Evolutionary conservation across 2,797 vertebrate species (phyloP), one percentile per base, ranked within the genome.

Genomic region (Schizopygopsis malacanthus): DNA sequence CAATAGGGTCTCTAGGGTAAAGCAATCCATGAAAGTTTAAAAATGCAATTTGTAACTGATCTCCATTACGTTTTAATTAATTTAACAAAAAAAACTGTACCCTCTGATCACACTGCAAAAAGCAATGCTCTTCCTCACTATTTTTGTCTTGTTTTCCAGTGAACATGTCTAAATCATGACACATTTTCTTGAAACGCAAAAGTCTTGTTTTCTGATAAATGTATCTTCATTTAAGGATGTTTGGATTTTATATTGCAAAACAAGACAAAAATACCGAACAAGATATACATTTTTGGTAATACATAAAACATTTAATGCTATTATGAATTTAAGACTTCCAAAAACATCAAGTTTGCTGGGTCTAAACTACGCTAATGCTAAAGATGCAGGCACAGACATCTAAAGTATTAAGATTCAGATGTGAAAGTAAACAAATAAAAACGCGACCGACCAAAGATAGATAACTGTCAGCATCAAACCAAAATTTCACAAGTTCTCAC

Each of bases 401-500:
- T 33, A 33, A 2, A 43, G 20, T 22, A 43, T 81, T 47, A 70
- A 16, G 2, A 71, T 28, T 41, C 18, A 78, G 28, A 22, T 11
- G 67, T 20, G 33, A 11, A 70, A 39, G 1, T 65, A 33, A 6
- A 76, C 71, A 43, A 61, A 76, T 76, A 20, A 20, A 45, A 25
- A 43, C 56, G 28, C 2, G 22, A 33, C 5, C 25, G 0, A 56
- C 15, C 47, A 28, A 70, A 33, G n/a, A 33, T 3, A n/a, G 10
- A 13, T 25, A 37, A 13, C 7, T 61, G 12, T 33, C 45, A 67
- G 33, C 4, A 52, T 39, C 25, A 56, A 12, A 67, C 70, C 28
- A 43, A 25, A 12, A 6, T 8, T 50, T 3, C 39, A 7, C 2
- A 56, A 54, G 15, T 13, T 50, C 63, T 87, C 69, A 96, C 95